Evolutionary conservation across 2,888 invertebrate genomes (phyloP).

Genomic region (Siphlonurus alternatus): DNA sequence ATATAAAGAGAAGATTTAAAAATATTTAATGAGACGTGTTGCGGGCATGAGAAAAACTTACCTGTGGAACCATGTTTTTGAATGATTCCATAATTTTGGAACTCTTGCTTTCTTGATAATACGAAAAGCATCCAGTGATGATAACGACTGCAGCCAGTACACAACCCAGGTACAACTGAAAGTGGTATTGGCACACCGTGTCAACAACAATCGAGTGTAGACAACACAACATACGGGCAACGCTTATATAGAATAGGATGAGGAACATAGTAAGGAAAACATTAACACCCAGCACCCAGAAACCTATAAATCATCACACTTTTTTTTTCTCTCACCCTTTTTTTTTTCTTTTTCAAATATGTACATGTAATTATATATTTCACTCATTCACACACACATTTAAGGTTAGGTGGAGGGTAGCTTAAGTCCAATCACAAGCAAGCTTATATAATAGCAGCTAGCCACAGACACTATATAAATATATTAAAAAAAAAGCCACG

Average conservation of each 20-base stretch:
- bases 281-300: not conserved
- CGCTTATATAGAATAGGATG: too few relatives aligned
- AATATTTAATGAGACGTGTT: not conserved
- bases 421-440: not conserved
- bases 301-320: not conserved
- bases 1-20: not conserved
- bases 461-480: not conserved
- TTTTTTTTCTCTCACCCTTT: not conserved
- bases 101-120: slow-evolving; percentile 55
- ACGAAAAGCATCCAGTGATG: slow-evolving; percentile 53
- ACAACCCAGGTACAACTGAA: slow-evolving; percentile 39
- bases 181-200: slow-evolving; percentile 10
- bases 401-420: not conserved
- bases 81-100: slow-evolving; percentile 71
- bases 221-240: too few relatives aligned
- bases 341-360: not conserved
- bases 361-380: not conserved
- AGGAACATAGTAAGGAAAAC: too few relatives aligned
- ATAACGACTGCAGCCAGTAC: slow-evolving; percentile 48
- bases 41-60: slow-evolving; percentile 10
- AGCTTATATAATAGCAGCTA: not conserved
- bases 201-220: not conserved
- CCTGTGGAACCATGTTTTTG: slow-evolving; percentile 56
- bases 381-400: not conserved
- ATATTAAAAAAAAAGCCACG: not conserved